phyloP scores from a whole-genome alignment of 2,113 vertebrate genomes.

The Sminthopsis crassicaudata region DNA sequence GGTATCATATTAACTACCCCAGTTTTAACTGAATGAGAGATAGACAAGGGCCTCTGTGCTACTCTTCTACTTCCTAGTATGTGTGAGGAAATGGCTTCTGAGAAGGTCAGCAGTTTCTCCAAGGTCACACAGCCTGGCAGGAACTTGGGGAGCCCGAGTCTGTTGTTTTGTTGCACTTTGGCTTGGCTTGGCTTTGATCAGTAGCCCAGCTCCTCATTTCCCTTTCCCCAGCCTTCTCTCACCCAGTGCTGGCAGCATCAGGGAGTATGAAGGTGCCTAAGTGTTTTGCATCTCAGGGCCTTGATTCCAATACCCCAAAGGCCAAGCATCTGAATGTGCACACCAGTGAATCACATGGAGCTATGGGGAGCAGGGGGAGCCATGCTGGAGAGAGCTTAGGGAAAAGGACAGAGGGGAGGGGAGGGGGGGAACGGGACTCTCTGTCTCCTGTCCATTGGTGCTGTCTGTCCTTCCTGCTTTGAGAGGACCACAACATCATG shows the following conservation, averaged over 20 bases:
- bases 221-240: not conserved
- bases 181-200: not conserved
- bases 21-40: not conserved
- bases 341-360: not conserved
- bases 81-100: not conserved
- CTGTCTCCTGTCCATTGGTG: not conserved
- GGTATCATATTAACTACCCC: not conserved
- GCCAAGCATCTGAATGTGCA: not conserved
- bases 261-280: not conserved
- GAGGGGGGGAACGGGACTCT: not conserved
- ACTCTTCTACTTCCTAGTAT: not conserved
- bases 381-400: not conserved
- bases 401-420: not conserved
- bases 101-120: not conserved
- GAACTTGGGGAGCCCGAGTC: not conserved
- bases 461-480: no score
- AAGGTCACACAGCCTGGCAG: not conserved
- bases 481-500: no score
- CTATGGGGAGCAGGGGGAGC: not conserved
- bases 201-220: not conserved
- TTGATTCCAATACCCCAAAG: not conserved
- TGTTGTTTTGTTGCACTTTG: not conserved
- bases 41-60: not conserved
- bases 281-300: not conserved
- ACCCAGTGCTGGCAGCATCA: not conserved